Evolutionary conservation across 1,140 invertebrate species (phyloP).

Genomic region (Conus betulinus): DNA sequence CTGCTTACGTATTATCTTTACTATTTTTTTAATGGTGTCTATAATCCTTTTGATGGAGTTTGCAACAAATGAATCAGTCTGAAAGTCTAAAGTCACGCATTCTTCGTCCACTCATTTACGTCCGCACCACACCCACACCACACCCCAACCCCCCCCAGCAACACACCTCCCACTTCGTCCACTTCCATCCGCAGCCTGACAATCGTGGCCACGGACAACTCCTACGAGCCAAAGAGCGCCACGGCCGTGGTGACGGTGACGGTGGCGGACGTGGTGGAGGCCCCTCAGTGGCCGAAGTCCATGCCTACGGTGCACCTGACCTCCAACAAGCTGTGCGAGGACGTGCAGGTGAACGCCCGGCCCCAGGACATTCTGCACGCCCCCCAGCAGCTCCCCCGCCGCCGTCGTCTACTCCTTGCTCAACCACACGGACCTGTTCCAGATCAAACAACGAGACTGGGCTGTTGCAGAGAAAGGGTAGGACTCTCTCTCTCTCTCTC

Average conservation of each 20-base stretch:
- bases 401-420: constrained; percentile 41
- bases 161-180: no score
- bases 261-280: constrained; percentile 54
- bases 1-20: no score
- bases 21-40: no score
- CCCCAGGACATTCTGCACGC: constrained; percentile 37
- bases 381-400: background rate
- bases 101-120: no score
- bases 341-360: constrained; percentile 21
- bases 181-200: constrained; percentile 35
- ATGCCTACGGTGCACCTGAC: constrained; percentile 39
- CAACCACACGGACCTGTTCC: constrained; percentile 39
- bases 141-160: no score
- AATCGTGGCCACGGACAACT: constrained; percentile 49
- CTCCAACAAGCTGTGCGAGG: constrained; percentile 21
- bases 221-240: constrained; percentile 38
- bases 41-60: no score
- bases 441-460: constrained; percentile 41
- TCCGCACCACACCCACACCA: no score
- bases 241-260: constrained; percentile 44
- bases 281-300: constrained; percentile 48
- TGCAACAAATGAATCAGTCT: no score
- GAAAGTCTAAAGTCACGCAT: no score
- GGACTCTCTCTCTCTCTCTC: background rate
- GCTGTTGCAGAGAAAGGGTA: background rate